Base-by-base conservation (phyloP, 2,888 invertebrate species). In the Actias luna region DNA sequence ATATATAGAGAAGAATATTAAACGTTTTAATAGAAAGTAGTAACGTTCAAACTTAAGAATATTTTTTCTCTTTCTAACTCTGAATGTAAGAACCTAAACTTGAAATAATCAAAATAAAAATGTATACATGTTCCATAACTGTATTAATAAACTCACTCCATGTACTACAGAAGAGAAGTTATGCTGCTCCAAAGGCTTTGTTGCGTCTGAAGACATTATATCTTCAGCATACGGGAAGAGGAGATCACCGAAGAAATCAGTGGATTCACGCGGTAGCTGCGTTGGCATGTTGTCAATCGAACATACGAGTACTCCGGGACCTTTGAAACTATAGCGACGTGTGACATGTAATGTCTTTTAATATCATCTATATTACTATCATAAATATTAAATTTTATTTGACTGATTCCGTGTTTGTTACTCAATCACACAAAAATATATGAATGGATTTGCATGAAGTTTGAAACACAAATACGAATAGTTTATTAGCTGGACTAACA, bases 251-350 rank as follows among this genome's bases (percentile, higher is more conserved):
- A 99, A 99, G 87, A 98, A 98, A 80, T 99, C 99, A 0, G 99
- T 99, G 2, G 99, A 96, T 84, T 99, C 99, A 57, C 97, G 94
- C 0, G 99, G 99, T 67, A 99, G 93, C 85, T 99, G 99, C 0
- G 99, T 99, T 0, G 99, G 99, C 99, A 99, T 99, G 88, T 99
- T 99, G 88, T 99, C 99, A 72, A 99, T 99, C 18, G 99, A 99
- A 83, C 99, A 99, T n/a, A 99, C 99, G 61, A 99, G 89, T 1
- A 99, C 99, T 25, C 99, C 99, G 0, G 98, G 97, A 0, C 99
- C 99, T 85, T 97, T 97, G 88, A 99, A 99, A 85, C 98, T 97
- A 76, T 55, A 68, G 60, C 64, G 8, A 67, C 63, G 46, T 18
- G 42, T 50, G 25, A 25, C 25, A 25, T 25, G 22, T 50, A 18